Base-by-base conservation (phyloP, 2,888 invertebrate genomes). In the Agonum fuliginosum region DNA sequence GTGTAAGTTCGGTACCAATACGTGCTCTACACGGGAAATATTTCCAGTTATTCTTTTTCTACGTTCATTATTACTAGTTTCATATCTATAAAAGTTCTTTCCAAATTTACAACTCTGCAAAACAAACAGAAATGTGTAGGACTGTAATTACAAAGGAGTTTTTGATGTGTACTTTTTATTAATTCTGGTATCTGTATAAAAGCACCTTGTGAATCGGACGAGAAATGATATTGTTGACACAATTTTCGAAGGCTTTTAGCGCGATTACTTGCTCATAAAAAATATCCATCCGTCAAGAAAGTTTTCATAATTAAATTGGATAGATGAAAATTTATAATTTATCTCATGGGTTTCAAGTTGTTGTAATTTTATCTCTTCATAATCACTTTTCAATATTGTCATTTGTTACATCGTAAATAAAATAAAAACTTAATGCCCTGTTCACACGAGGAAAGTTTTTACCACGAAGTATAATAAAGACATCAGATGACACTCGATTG, bases 211-310 rank as follows among this genome's bases (percentile, higher is more conserved):
- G 3, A 20, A n/a, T n/a, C 2, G 51, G 24, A 10, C n/a, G 54
- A 62, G 58, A 62, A 62, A 67, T 67, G 22, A 70, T 70, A 70
- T 46, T 43, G 43, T 46, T 70, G 70, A 70, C 43, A 67, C 27
- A 43, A 70, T 70, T 27, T 70, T 46, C 12, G 48, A 70, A 46
- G 46, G 70, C 70, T 70, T 70, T 70, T 70, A 70, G 70, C 27
- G 14, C 27, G 70, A 70, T 70, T 70, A 48, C 70, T 24, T 43
- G 41, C 10, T 70, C 46, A 30, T 43, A 22, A 70, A 46, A 70
- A 48, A 70, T 6, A 24, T 4, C 20, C 70, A 70, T 70, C 70
- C 22, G 24, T 70, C 70, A 70, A 70, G 46, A 70, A 67, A 70
- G 46, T 70, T 70, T 46, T 17, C 46, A 48, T 70, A 27, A 70